Conservation (phyloP, 2,888 invertebrate genomes). For the Pelosia muscerda region DNA sequence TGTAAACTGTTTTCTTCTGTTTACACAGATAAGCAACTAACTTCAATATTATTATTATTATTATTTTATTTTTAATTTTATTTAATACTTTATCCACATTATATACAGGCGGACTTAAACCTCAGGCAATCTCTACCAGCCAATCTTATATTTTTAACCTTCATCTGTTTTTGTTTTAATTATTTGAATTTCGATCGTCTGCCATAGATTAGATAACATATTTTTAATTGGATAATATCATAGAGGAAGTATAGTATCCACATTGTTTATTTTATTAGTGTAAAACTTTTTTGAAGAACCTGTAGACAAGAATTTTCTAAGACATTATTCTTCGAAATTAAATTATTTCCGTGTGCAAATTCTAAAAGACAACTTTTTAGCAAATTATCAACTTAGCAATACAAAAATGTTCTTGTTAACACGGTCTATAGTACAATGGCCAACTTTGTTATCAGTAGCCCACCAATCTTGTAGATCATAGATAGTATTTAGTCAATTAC, state of each 20-base stretch:
- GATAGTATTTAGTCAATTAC: conserved; percentile 27
- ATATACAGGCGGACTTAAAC: too few species aligned
- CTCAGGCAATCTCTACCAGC: too few species aligned
- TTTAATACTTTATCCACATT: too few species aligned
- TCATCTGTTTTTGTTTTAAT: too few species aligned
- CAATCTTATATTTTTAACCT: too few species aligned
- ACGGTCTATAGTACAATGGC: background rate
- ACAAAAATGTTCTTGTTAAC: background rate
- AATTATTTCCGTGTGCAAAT: background rate
- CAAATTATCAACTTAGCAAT: background rate
- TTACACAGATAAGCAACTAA: too few species aligned
- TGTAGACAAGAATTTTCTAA: background rate
- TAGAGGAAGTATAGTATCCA: too few species aligned
- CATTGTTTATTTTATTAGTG: background rate
- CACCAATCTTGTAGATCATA: conserved; percentile 12
- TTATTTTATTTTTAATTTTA: too few species aligned
- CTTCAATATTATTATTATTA: too few species aligned
- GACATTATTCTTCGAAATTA: background rate
- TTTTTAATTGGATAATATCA: too few species aligned
- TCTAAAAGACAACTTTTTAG: background rate
- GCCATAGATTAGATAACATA: too few species aligned
- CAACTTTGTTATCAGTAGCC: conserved; percentile 20
- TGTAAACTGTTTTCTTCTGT: background rate
- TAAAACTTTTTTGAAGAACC: background rate
- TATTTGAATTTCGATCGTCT: too few species aligned